Evolutionary conservation across 2,113 vertebrate species (phyloP).

Genomic region (Terrapene triunguis): DNA sequence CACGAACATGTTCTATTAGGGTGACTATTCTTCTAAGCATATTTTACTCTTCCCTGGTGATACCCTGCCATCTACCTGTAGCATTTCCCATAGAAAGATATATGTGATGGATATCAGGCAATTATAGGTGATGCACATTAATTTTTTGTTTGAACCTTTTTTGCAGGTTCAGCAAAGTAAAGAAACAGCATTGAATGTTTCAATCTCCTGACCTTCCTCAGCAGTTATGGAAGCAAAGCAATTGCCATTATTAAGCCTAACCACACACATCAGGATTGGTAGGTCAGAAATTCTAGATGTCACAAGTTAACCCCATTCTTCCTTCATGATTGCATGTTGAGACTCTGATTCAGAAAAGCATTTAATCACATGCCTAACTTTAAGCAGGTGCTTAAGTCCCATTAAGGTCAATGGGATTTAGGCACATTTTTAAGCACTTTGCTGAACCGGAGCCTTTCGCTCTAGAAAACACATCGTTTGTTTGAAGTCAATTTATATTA

Average conservation of each 20-base stretch:
- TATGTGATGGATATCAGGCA: neutral
- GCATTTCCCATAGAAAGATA: slow-evolving; percentile 37
- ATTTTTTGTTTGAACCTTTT: neutral
- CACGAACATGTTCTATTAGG: slow-evolving; percentile 6
- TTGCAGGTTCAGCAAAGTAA: neutral
- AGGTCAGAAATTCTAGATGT: neutral
- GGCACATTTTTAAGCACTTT: neutral
- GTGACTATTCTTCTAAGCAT: slow-evolving; percentile 39
- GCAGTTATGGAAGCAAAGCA: neutral
- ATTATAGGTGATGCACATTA: neutral
- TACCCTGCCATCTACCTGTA: neutral
- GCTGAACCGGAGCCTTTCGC: neutral
- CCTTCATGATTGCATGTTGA: neutral
- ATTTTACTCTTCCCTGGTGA: neutral
- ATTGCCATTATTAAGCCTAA: neutral
- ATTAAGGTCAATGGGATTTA: neutral
- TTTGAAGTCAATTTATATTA: neutral
- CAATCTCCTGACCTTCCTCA: neutral
- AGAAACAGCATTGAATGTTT: neutral
- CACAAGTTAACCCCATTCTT: neutral
- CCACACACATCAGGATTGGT: neutral
- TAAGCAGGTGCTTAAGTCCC: neutral
- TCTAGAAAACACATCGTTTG: neutral
- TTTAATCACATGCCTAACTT: neutral
- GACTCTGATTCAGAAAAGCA: neutral